Evolutionary conservation across 2,888 invertebrate species (phyloP), one percentile per base, ranked within the genome.

Genomic region (Drosophila ochracea): DNA sequence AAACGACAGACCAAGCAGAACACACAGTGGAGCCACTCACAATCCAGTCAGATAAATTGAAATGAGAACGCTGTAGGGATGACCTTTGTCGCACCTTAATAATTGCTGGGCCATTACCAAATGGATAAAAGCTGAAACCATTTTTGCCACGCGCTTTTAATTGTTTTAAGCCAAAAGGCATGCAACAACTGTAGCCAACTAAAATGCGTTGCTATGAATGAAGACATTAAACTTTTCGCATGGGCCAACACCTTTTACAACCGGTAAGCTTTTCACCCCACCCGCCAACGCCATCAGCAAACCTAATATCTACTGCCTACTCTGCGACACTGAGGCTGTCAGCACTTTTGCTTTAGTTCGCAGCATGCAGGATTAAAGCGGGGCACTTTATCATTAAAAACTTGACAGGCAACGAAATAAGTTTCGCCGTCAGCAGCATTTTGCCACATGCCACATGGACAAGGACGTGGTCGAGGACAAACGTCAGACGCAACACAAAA

Each of bases 361-460:
- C 66, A 81, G 72, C 72, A 64, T 57, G 72, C 79, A 64, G 78
- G 84, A 84, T 82, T 84, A 84, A 81, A 90, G 73, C 75, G 73
- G 74, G 75, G 80, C 89, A 90, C 90, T 85, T 90, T 90, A 90
- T 88, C 85, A 89, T 85, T 90, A 83, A 61, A 79, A 74, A 68
- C 76, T 83, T 89, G 90, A 85, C 85, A 90, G 80, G 69, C 74
- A 74, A 64, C 82, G 73, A 77, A 82, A 87, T 82, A 82, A 82
- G 79, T 79, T 89, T 68, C 49, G 30, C 55, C 73, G 73, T 77
- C 78, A 69, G 78, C 69, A 64, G 63, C 76, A 78, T 62, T 66
- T 66, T 73, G 70, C 70, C 69, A 31, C 81, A 58, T 31, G 61
- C 68, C 67, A 30, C 73, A 61, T 41, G 59, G 30, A 31, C 68